Evolutionary conservation across 2,888 invertebrate species (phyloP), one percentile per base, ranked within the genome.

Genomic region (Agriopis marginaria): DNA sequence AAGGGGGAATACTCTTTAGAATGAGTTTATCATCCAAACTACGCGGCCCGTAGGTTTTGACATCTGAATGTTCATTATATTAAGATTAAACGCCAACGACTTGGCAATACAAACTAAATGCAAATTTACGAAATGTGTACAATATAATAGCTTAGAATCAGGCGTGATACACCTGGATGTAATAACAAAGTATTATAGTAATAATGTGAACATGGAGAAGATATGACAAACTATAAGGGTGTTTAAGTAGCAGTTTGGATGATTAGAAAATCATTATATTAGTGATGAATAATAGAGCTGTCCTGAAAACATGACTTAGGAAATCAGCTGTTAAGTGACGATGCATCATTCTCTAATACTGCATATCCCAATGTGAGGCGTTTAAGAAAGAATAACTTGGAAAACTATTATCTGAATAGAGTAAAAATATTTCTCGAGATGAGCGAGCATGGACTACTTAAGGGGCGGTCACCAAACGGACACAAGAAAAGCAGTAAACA

Each of bases 401-500:
- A 91, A 70, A 70, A 88, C 91, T 89, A 91, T 91, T 91, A 90
- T 89, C 89, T 89, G 82, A 91, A 91, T 91, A 91, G 87, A 91
- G 89, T 88, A 91, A 88, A 72, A 92, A 90, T 89, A 91, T 84
- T 87, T 89, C 80, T 89, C 87, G 89, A 89, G 84, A 92, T 92
- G 94, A 93, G 90, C 93, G 94, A 94, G 93, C 94, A 93, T 93
- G 93, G 94, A 89, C 94, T 94, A 94, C 93, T 92, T 84, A 84
- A 89, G 92, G 94, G 92, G 89, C 89, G 92, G 93, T 94, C 94
- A 94, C 90, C 93, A 94, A 94, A 93, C 94, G 92, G 94, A 95
- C 95, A 95, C 95, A 95, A 95, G 95, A 92, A 95, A 95, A 95
- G 95, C 95, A 91, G 91, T 94, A 94, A 92, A 95, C 94, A 95